Conservation (phyloP, 1,140 invertebrate genomes). For the Myzus persicae region DNA sequence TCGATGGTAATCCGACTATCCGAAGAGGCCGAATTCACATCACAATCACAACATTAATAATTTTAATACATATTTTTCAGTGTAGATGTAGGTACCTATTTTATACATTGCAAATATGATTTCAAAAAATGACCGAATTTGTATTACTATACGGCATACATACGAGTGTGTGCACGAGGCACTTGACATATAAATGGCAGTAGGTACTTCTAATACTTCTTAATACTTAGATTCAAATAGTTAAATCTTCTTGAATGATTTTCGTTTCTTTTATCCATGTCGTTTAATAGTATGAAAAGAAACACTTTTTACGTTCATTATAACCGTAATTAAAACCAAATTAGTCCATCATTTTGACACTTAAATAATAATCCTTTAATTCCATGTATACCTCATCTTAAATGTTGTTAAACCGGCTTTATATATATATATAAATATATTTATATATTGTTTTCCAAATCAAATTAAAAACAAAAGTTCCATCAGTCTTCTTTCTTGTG, state of each 20-base stretch:
- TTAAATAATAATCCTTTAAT: conserved; percentile 13
- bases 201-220: no score
- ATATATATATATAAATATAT: no score
- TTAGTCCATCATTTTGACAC: neutral
- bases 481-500: neutral
- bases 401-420: neutral
- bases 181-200: neutral
- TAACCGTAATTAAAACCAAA: conserved; percentile 18
- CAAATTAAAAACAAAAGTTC: neutral
- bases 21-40: neutral
- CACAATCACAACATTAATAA: neutral
- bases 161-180: neutral
- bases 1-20: neutral
- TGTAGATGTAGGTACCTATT: neutral
- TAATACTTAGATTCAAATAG: neutral
- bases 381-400: neutral
- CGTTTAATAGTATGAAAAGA: neutral
- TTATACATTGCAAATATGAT: neutral
- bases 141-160: no score
- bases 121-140: neutral
- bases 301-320: conserved; percentile 1
- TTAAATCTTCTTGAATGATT: neutral
- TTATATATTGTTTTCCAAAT: neutral
- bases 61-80: neutral
- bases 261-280: neutral